A percentile compares a stretch with the other conserved stretches of the same genome.
Evolutionary conservation across 2,888 invertebrate species (phyloP).

Genomic region (Quadriops clusia): DNA sequence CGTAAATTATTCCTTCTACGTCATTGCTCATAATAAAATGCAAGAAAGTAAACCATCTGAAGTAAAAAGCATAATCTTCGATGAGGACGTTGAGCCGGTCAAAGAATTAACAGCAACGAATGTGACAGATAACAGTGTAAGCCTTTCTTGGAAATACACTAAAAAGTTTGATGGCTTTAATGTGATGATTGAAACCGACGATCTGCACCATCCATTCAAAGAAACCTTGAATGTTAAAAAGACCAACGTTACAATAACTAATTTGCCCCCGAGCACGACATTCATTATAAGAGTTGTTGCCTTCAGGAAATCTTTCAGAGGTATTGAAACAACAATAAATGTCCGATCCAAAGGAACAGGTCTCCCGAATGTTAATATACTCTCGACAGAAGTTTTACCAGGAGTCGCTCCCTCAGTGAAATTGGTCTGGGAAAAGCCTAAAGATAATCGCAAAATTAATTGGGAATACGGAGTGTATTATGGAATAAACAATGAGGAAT

Average conservation of each 20-base stretch:
- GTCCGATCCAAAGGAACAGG: conserved; percentile 34
- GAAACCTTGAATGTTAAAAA: conserved; percentile 36
- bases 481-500: conserved; percentile 45
- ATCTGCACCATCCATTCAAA: conserved; percentile 45
- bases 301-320: conserved; percentile 44
- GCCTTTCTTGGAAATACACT: conserved; percentile 45
- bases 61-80: conserved; percentile 47
- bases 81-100: conserved; percentile 50
- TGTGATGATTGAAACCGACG: conserved; percentile 40
- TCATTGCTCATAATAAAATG: conserved; percentile 52
- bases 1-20: conserved; percentile 58
- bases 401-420: conserved; percentile 49
- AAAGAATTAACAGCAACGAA: conserved; percentile 41
- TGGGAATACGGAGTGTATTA: conserved; percentile 66
- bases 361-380: conserved; percentile 25
- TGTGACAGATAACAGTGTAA: conserved; percentile 41
- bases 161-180: conserved; percentile 42
- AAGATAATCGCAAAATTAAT: conserved; percentile 41
- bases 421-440: conserved; percentile 54
- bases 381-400: conserved; percentile 41
- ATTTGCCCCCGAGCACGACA: conserved; percentile 32
- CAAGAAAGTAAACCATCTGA: conserved; percentile 50
- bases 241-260: conserved; percentile 34
- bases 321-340: conserved; percentile 40
- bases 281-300: conserved; percentile 46